Evolutionary conservation across 1,140 invertebrate species (phyloP).

Genomic region (Neelides sp.): DNA sequence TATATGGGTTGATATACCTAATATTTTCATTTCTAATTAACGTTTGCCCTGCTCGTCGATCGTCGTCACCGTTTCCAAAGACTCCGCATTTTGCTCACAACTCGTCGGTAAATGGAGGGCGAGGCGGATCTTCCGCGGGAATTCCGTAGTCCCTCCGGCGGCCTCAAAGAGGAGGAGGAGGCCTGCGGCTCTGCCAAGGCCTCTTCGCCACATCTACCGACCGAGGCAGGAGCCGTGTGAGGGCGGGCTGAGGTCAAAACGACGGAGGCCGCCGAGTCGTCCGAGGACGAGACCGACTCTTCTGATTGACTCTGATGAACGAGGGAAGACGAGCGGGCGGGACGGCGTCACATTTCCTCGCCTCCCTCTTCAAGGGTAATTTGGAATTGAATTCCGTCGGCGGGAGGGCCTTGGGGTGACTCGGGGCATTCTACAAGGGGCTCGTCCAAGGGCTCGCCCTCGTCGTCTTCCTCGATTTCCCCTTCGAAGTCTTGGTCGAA

Average conservation of each 20-base stretch:
- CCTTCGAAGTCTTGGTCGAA: slow-evolving; percentile 11
- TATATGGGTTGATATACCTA: too few species aligned
- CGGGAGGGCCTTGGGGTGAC: slow-evolving; percentile 5
- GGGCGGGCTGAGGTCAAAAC: background rate
- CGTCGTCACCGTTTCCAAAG: slow-evolving; percentile 22
- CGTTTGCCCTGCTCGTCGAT: too few species aligned
- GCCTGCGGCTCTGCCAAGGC: background rate
- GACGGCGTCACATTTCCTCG: slow-evolving; percentile 47
- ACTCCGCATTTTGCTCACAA: slow-evolving; percentile 22
- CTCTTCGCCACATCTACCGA: background rate
- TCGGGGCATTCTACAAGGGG: slow-evolving; percentile 13
- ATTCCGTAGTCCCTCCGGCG: background rate
- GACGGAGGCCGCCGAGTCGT: background rate
- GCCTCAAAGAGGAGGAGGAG: slow-evolving; percentile 4
- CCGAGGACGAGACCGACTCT: slow-evolving; percentile 1
- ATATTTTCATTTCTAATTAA: too few species aligned
- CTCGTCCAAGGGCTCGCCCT: too few species aligned
- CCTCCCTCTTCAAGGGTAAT: slow-evolving; percentile 74
- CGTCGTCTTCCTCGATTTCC: slow-evolving; percentile 28
- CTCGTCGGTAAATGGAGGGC: slow-evolving; percentile 20
- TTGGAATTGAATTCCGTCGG: slow-evolving; percentile 40
- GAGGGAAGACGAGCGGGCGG: background rate
- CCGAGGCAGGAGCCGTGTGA: background rate
- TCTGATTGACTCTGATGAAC: background rate
- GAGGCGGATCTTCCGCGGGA: background rate